Evolutionary conservation across 30 jellyfish, hydroid and myxozoan species (phyloP), one percentile per base, ranked within the genome.

Genomic region (Turritopsis rubra): DNA sequence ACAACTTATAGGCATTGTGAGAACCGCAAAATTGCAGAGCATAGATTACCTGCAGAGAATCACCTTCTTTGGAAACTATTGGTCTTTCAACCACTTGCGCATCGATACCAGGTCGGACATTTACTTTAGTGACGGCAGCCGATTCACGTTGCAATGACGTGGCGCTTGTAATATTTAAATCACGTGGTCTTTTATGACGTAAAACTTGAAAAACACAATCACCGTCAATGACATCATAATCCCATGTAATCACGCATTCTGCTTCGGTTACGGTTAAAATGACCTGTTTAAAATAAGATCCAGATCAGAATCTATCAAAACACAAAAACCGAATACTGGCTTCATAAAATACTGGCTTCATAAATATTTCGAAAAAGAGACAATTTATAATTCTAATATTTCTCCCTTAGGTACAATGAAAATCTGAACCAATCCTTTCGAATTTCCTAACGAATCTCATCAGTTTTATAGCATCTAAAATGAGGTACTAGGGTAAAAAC

Each of bases 241-340:
- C 99, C 99, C 99, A 95, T 5, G 99, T 95, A 82, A 95, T 90
- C 1, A 95, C 99, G 8, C 95, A 85, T 71, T 93, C 99, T n/a
- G 99, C 96, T 75, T 93, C 99, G 7, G 91, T 29, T 24, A 93
- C 99, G 7, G 99, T 88, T 25, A 93, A 80, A 86, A 93, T 85
- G 26, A 93, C 96, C 98, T 92, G 74, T 29, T 52, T 60, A 20
- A 41, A 52, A 3, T 81, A 83, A 41, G 23, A 24, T 16, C n/a
- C 72, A 25, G 29, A 66, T n/a, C 76, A 66, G 8, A 17, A 3
- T 54, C 21, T 54, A 54, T 16, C 18, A 54, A 16, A 54, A 54
- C 21, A 16, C 72, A 16, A n/a, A n/a, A n/a, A n/a, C n/a, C n/a
- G n/a, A n/a, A n/a, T n/a, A n/a, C n/a, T n/a, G n/a, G n/a, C n/a